Base-by-base conservation (phyloP, 2,888 invertebrate genomes). In the Oxyteleia sp. region DNA sequence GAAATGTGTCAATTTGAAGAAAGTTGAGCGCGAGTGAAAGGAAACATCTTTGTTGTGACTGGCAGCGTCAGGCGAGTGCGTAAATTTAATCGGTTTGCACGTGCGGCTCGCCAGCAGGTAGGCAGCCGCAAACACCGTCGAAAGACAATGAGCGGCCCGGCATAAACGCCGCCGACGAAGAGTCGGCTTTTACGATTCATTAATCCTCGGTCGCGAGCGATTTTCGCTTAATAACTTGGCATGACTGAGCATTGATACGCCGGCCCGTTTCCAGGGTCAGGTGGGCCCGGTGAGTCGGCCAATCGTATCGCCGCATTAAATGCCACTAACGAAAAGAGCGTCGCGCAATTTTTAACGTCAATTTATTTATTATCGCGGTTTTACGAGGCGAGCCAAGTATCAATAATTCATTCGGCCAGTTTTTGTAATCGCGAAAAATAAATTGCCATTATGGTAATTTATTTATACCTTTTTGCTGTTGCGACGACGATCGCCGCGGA, bases 221-320 rank as follows among this genome's bases (percentile, higher is more conserved):
- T 87, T 87, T 88, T 88, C 86, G 88, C 84, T 87, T 82, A 83
- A 88, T 88, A 87, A 90, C 84, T 81, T 83, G 82, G 79, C 82
- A 83, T 66, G 66, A 79, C 79, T 79, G 82, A 75, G 76, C 69
- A 57, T 59, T 61, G 76, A 71, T 82, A 68, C 26, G 61, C 23
- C 26, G 43, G 71, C n/a, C n/a, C n/a, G n/a, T 76, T 84, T 84
- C 81, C 51, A 74, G 55, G 82, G 78, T 82, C 85, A 87, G 86
- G 86, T 87, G 87, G 87, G 78, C 86, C 59, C 85, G 87, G 84
- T 87, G 82, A 53, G 16, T 43, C 53, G 47, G 15, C 55, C 43
- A 26, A 26, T 61, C 29, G 13, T 11, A 32, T 35, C 11, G 43
- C 66, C 43, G 16, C 43, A 15, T 43, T 16, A 15, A 43, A 43